Evolutionary conservation across 2,888 invertebrate genomes (phyloP).

Genomic region (Nemotelus nigrinus): DNA sequence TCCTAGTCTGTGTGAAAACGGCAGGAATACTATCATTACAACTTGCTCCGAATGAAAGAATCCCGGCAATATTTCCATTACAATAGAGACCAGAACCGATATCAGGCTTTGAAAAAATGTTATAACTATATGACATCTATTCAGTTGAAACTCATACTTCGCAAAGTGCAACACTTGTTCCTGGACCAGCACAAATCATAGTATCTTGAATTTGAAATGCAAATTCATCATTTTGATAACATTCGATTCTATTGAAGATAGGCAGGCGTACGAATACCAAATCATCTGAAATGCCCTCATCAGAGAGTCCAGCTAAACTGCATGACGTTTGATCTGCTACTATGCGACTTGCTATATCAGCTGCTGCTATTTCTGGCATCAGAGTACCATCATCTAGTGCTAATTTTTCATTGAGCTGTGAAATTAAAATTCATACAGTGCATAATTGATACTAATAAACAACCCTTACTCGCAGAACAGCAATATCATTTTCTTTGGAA

Average conservation of each 20-base stretch:
- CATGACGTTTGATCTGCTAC: conserved; percentile 31
- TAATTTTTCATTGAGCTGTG: conserved; percentile 16
- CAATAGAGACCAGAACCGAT: conserved; percentile 49
- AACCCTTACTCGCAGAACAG: conserved; percentile 46
- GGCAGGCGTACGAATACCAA: conserved; percentile 3
- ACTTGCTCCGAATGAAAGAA: conserved; percentile 47
- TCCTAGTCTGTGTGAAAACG: conserved; percentile 44
- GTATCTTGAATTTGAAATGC: conserved; percentile 26
- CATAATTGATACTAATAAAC: background rate
- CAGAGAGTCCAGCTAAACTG: conserved; percentile 43
- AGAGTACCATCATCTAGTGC: conserved; percentile 15
- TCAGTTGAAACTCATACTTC: background rate
- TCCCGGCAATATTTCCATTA: conserved; percentile 46
- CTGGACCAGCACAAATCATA: conserved; percentile 29
- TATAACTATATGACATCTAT: too few species aligned
- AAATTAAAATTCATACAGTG: background rate
- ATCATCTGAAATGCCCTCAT: background rate
- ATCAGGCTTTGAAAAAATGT: background rate
- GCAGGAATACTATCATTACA: conserved; percentile 46
- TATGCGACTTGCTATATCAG: conserved; percentile 29
- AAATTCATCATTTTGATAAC: conserved; percentile 27
- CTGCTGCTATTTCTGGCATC: conserved; percentile 28
- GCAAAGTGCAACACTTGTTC: conserved; percentile 11
- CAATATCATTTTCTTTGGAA: conserved; percentile 49
- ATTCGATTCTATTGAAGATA: conserved; percentile 23